These are phyloP conservation scores for Pterobdella sp. DNA, from an alignment of 2,888 invertebrate genomes.

Conservation along the genomic window DNA sequence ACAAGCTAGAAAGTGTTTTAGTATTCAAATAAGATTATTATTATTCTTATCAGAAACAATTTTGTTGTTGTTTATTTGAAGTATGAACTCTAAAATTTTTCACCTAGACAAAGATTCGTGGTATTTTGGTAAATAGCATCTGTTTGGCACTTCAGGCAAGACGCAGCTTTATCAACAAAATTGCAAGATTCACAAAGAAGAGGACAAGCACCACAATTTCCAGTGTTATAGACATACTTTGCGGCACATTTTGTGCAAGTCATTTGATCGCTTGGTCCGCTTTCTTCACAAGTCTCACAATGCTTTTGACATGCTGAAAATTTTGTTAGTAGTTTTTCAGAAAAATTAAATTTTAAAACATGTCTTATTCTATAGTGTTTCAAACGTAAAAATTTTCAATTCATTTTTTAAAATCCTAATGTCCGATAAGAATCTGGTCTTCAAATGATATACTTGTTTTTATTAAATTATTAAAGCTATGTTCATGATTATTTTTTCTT, in stretches of 20 bases:
- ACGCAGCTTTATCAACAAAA: slow-evolving; percentile 26
- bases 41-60: not conserved
- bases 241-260: slow-evolving; percentile 29
- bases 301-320: slow-evolving; percentile 32
- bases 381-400: too few species aligned
- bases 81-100: too few species aligned
- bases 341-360: too few species aligned
- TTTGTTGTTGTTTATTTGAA: too few species aligned
- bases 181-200: slow-evolving; percentile 29
- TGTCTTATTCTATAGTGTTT: too few species aligned
- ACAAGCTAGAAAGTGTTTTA: slow-evolving; percentile 22
- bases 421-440: too few species aligned
- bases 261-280: slow-evolving; percentile 27
- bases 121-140: slow-evolving; percentile 23
- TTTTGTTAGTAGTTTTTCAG: too few species aligned
- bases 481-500: too few species aligned
- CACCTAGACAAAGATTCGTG: slow-evolving; percentile 30
- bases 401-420: too few species aligned
- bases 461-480: too few species aligned
- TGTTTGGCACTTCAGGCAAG: slow-evolving; percentile 27
- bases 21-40: not conserved
- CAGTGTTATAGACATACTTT: slow-evolving; percentile 31
- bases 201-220: slow-evolving; percentile 34
- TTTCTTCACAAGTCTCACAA: slow-evolving; percentile 30
- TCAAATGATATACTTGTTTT: too few species aligned